Conservation (phyloP, 2,888 invertebrate species). For the Heliconius hortense region DNA sequence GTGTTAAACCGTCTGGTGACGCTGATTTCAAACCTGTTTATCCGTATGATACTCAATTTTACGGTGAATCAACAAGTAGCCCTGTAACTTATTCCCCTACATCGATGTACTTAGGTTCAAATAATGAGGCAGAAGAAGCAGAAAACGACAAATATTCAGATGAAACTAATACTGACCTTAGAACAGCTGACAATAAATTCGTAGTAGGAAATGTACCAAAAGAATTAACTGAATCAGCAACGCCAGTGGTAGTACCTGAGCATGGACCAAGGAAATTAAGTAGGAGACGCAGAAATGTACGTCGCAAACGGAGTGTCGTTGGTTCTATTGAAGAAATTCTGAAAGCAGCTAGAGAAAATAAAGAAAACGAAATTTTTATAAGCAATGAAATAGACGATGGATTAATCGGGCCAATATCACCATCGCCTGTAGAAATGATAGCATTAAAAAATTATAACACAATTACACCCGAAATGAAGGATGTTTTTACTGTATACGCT, state of each 20-base stretch:
- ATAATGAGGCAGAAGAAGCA: constrained; percentile 64
- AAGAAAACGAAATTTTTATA: constrained; percentile 64
- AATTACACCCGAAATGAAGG: constrained; percentile 50
- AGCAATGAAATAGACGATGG: constrained; percentile 78
- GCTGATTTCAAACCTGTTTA: constrained; percentile 76
- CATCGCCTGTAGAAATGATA: constrained; percentile 47
- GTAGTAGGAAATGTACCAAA: constrained; percentile 86
- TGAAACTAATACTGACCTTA: constrained; percentile 52
- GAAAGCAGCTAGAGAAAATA: constrained; percentile 63
- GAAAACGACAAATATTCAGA: constrained; percentile 64
- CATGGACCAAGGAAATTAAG: constrained; percentile 83
- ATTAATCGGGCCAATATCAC: constrained; percentile 54
- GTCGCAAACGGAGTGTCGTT: constrained; percentile 60
- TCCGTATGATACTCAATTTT: constrained; percentile 72
- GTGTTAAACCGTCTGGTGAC: constrained; percentile 70
- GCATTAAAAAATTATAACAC: constrained; percentile 46
- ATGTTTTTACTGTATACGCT: constrained; percentile 59
- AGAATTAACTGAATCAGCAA: constrained; percentile 77
- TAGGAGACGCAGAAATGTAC: constrained; percentile 54
- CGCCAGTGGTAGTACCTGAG: constrained; percentile 84
- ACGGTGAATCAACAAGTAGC: constrained; percentile 67
- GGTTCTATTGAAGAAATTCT: constrained; percentile 71
- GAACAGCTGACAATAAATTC: constrained; percentile 77
- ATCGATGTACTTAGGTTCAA: constrained; percentile 75
- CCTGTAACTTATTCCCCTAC: constrained; percentile 72